Evolutionary conservation across 2,888 invertebrate species (phyloP), one percentile per base, ranked within the genome.

Genomic region (Busseola fusca): DNA sequence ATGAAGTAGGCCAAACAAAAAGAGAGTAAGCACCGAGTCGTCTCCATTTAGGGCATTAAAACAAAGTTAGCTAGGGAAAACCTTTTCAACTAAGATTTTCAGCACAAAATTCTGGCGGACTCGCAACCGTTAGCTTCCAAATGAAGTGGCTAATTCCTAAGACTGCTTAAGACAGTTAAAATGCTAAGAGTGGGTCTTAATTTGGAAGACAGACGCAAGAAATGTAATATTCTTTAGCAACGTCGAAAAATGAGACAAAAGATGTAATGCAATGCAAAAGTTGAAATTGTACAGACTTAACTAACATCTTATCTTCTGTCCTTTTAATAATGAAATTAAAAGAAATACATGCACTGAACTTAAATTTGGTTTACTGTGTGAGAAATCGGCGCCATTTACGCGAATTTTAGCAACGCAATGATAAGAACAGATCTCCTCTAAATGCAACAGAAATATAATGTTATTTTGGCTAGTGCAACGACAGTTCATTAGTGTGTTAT

Each of bases 241-340:
- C 34, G 37, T 66, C 16, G 37, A 40, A 54, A 50, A 71, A 52
- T 40, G 3, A 58, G 30, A 73, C 57, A 72, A 68, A 76, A 71
- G 30, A 59, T 76, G 45, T 64, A 59, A 59, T 60, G 64, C 30
- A 58, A 59, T 45, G 68, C 42, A 50, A 70, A 82, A 82, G 68
- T 82, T 76, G 25, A 72, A 76, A 82, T 74, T 76, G 42, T 76
- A 58, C n/a, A n/a, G n/a, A n/a, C n/a, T n/a, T n/a, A n/a, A n/a
- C n/a, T n/a, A n/a, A n/a, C n/a, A n/a, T n/a, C n/a, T n/a, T n/a
- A n/a, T n/a, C n/a, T n/a, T n/a, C n/a, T n/a, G n/a, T n/a, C n/a
- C n/a, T n/a, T n/a, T n/a, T n/a, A n/a, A n/a, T n/a, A n/a, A n/a
- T n/a, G n/a, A n/a, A n/a, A n/a, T n/a, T n/a, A n/a, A n/a, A n/a